These are phyloP conservation scores for Drosophila mettleri DNA, from an alignment of 2,888 invertebrate species.

Conservation along the genomic window DNA sequence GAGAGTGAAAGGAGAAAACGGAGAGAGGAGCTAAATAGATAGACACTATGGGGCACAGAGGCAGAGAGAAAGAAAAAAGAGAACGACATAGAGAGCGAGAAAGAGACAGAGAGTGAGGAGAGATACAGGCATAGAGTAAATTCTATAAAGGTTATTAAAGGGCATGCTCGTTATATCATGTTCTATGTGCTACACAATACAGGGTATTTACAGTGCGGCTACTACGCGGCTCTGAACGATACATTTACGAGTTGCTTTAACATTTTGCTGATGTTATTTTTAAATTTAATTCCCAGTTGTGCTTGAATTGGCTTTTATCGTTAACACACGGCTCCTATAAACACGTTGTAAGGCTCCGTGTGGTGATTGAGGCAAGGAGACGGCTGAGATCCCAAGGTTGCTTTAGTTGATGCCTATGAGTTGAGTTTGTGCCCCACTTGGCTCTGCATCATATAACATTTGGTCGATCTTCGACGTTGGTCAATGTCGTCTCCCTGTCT, in stretches of 20 bases:
- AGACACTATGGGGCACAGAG: too few relatives aligned
- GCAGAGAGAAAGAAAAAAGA: too few relatives aligned
- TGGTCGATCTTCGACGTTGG: not conserved
- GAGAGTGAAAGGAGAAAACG: not conserved
- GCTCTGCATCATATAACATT: too few relatives aligned
- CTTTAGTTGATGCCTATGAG: constrained; percentile 51
- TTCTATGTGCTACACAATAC: not conserved
- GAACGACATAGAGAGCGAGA: too few relatives aligned
- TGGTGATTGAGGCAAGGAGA: not conserved
- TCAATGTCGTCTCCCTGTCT: too few relatives aligned
- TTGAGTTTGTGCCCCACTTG: constrained; percentile 3
- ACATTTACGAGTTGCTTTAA: not conserved
- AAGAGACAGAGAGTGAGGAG: not conserved
- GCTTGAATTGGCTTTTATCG: constrained; percentile 1
- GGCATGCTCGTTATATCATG: too few relatives aligned
- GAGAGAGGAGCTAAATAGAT: too few relatives aligned
- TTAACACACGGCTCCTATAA: not conserved
- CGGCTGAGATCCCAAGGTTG: constrained; percentile 35
- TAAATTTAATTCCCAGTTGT: not conserved
- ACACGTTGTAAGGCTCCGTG: not conserved
- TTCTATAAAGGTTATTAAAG: not conserved
- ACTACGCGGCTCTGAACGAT: not conserved
- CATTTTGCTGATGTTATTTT: constrained; percentile 4
- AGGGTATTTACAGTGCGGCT: not conserved
- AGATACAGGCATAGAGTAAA: not conserved